Base-by-base conservation (phyloP, 30 jellyfish, hydroid and myxozoan genomes). In the Kudoa iwatai region DNA sequence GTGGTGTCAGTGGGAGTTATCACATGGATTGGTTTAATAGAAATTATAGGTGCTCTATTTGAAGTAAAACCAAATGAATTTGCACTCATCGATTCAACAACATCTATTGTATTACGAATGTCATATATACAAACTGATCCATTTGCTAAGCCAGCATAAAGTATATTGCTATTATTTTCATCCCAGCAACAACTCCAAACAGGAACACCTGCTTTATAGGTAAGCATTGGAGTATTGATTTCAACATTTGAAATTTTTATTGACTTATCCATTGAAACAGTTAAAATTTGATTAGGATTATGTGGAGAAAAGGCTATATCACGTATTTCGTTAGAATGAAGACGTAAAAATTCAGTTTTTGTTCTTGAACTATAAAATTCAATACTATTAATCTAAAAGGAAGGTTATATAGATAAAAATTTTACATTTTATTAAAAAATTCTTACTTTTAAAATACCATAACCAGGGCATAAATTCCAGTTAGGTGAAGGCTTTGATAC, bases 181-280 rank as follows among this genome's bases (percentile, higher is more conserved):
- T 28, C 36, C 36, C 36, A 28, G 11, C 9, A 6, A n/a, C 36
- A 28, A 28, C 36, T 28, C 36, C 36, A 28, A n/a, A 28, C n/a
- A 28, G 36, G 36, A n/a, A 6, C 9, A n/a, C n/a, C 36, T 9
- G 11, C 9, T 28, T 6, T 6, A 28, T 28, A 28, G 9, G 11
- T 28, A 28, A 6, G 36, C 9, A 28, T n/a, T 28, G n/a, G n/a
- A n/a, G 36, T n/a, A n/a, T 28, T 28, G n/a, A 6, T 28, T 28
- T 9, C 36, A 6, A 28, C 9, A 28, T 28, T 28, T 6, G 36
- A 6, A n/a, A 28, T 28, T 28, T n/a, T 9, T 9, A 28, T 28
- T 28, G 36, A 6, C n/a, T 28, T 28, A 28, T 28, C 36, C 36
- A 28, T 9, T 6, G 36, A 28, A 28, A 9, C 9, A 6, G 36